A percentile compares a stretch with the other conserved stretches of the same genome.
Evolutionary conservation across 2,888 invertebrate genomes (phyloP).

Genomic region (Lasioglossum zephyrum): DNA sequence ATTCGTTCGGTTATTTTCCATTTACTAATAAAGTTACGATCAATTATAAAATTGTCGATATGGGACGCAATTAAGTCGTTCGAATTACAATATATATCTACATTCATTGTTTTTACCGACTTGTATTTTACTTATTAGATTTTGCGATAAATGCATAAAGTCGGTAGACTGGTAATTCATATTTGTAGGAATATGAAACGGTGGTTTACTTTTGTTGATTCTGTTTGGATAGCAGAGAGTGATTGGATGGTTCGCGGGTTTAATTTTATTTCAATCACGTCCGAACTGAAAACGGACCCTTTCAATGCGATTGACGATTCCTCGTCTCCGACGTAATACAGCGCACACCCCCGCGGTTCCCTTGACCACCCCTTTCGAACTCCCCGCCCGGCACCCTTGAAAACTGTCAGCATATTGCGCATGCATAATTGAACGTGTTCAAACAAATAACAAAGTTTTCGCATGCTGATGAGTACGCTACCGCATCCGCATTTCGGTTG

Average conservation of each 20-base stretch:
- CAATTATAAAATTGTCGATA: background rate
- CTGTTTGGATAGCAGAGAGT: background rate
- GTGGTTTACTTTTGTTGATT: background rate
- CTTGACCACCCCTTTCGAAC: slow-evolving; percentile 53
- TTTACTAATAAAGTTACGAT: background rate
- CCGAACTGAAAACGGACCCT: slow-evolving; percentile 63
- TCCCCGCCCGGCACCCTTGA: slow-evolving; percentile 50
- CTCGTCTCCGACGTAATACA: slow-evolving; percentile 50
- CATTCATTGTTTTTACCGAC: background rate
- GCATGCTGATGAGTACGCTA: slow-evolving; percentile 79
- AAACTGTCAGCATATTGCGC: slow-evolving; percentile 81
- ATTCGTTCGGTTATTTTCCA: background rate
- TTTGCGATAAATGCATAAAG: too few relatives aligned
- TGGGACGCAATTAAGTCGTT: background rate
- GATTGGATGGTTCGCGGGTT: slow-evolving; percentile 53
- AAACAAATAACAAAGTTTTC: slow-evolving; percentile 84
- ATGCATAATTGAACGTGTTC: slow-evolving; percentile 83
- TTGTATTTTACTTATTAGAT: background rate
- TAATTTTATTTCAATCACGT: slow-evolving; percentile 80
- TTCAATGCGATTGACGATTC: slow-evolving; percentile 54
- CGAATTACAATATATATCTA: background rate
- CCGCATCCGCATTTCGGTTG: slow-evolving; percentile 75
- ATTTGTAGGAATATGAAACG: background rate
- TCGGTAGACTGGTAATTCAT: background rate
- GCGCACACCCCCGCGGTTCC: slow-evolving; percentile 24